Conservation (phyloP, 2,113 vertebrate genomes). For the Opisthocomus hoazin region DNA sequence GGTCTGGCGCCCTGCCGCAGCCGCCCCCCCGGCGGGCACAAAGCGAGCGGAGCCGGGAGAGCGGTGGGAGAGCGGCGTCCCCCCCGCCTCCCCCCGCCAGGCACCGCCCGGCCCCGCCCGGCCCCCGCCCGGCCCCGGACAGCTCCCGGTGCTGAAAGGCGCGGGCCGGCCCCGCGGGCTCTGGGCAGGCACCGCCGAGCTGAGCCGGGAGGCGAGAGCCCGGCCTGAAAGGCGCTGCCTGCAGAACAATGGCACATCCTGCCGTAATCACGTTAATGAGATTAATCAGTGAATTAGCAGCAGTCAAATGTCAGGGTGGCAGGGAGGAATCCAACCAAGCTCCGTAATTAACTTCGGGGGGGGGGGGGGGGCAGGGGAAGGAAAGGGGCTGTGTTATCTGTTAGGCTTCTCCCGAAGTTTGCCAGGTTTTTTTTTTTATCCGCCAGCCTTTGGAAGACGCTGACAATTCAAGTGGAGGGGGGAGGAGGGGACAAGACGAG, state of each 20-base stretch:
- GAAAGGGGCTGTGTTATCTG: background rate
- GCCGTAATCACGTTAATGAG: conserved; percentile 87
- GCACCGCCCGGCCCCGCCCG: too few species aligned
- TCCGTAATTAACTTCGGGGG: conserved; percentile 80
- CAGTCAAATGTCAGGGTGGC: conserved; percentile 84
- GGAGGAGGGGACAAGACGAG: background rate
- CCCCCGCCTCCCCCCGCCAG: too few species aligned
- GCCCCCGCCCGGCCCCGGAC: conserved; percentile 74
- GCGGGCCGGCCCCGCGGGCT: conserved; percentile 19
- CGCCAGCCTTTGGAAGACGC: background rate
- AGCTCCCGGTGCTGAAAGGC: conserved; percentile 85
- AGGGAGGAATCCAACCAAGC: conserved; percentile 74
- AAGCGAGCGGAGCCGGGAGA: too few species aligned
- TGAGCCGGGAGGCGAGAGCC: conserved; percentile 52
- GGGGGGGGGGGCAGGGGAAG: conserved; percentile 14
- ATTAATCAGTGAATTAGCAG: conserved; percentile 89
- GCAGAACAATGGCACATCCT: conserved; percentile 83
- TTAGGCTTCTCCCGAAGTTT: conserved; percentile 37
- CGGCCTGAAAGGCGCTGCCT: conserved; percentile 63
- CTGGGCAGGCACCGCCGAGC: conserved; percentile 50
- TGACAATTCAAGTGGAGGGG: background rate
- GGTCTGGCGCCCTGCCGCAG: background rate
- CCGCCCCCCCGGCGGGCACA: too few species aligned
- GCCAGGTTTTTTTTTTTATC: background rate
- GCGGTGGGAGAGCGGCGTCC: too few species aligned